Conservation (phyloP, 2,113 vertebrate species). For the Astur gentilis region DNA sequence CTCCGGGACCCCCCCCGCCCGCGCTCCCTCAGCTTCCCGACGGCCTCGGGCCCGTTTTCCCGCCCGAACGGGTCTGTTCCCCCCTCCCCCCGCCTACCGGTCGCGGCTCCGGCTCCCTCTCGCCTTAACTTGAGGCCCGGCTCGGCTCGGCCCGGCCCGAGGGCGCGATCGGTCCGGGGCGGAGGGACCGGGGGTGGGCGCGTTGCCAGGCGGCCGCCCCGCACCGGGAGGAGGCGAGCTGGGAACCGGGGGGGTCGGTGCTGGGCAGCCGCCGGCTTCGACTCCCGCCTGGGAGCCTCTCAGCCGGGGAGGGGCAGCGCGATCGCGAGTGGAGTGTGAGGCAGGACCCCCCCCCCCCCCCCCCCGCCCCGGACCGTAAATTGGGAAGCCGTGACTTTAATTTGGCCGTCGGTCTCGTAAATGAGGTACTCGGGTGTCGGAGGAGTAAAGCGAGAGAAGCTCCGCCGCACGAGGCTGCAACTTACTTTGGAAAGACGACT, state of each 20-base stretch:
- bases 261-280: not conserved
- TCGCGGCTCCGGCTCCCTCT: not conserved
- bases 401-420: rapidly evolving
- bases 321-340: not conserved
- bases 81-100: not conserved
- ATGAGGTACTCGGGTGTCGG: not conserved
- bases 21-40: no score
- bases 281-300: not conserved
- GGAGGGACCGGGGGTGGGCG: not conserved
- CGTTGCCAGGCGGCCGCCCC: not conserved
- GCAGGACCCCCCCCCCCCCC: no score
- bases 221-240: no score
- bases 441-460: not conserved
- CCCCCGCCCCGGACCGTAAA: no score
- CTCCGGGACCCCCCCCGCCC: no score
- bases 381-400: rapidly evolving
- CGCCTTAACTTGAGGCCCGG: not conserved
- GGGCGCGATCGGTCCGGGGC: no score
- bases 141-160: no score
- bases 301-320: not conserved
- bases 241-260: not conserved
- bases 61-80: no score
- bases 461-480: not conserved
- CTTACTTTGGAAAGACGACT: not conserved
- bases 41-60: no score